Percentiles rank a stretch among this genome's conserved stretches.
Evolutionary conservation across 2,797 vertebrate genomes (phyloP).

Genomic region (Danio aesculapii): DNA sequence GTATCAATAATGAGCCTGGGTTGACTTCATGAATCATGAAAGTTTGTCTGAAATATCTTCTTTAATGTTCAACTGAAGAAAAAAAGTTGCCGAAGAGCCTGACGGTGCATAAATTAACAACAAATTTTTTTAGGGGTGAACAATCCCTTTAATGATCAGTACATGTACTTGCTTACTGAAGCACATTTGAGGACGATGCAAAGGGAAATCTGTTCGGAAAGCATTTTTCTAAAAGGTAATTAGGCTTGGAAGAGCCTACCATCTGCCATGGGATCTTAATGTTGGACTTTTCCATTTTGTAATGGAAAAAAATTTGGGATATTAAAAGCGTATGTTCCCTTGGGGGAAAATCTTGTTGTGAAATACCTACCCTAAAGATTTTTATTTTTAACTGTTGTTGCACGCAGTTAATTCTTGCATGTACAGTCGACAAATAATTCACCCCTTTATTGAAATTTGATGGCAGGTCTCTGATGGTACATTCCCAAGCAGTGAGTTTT

Average conservation of each 20-base stretch:
- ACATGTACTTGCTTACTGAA: neutral
- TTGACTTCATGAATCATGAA: too few species aligned
- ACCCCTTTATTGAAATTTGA: conserved; percentile 48
- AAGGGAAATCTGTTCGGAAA: neutral
- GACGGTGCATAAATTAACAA: too few species aligned
- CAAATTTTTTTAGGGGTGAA: too few species aligned
- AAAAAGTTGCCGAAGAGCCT: too few species aligned
- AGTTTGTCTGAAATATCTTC: too few species aligned
- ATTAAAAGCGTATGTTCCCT: neutral
- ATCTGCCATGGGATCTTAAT: neutral
- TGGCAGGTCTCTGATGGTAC: conserved; percentile 25
- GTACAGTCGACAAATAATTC: conserved; percentile 58
- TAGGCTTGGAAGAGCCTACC: neutral
- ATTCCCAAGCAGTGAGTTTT: conserved; percentile 43
- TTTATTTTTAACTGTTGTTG: conserved; percentile 60
- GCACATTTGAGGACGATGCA: neutral
- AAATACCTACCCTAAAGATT: conserved; percentile 2
- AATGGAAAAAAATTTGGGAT: too few species aligned
- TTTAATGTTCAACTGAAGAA: too few species aligned
- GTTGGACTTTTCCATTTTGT: neutral
- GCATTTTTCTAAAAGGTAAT: conserved; percentile 3
- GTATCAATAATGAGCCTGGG: too few species aligned
- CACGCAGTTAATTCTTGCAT: conserved; percentile 62
- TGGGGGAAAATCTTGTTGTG: neutral
- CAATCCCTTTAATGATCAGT: neutral